Percentiles rank a stretch among this genome's conserved stretches.
Conservation (phyloP, 1,140 invertebrate species). For the Lutraria rhynchaena region DNA sequence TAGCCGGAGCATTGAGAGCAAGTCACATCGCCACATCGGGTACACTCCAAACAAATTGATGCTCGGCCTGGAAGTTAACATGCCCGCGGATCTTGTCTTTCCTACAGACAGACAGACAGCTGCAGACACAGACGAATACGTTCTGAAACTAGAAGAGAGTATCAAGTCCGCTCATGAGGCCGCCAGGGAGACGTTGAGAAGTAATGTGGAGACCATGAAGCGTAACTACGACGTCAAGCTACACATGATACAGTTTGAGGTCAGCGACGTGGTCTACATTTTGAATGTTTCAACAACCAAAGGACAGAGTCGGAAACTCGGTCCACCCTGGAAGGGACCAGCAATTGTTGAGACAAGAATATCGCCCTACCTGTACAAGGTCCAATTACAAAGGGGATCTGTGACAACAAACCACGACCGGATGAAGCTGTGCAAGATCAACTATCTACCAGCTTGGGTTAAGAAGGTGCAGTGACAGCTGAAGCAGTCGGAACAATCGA, state of each 20-base stretch:
- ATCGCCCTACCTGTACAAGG: conserved; percentile 9
- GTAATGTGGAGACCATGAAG: conserved; percentile 1
- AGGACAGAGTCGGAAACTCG: conserved; percentile 34
- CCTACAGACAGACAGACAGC: too few species aligned
- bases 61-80: too few species aligned
- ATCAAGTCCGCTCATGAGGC: conserved; percentile 6
- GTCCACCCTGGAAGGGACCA: too few species aligned
- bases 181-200: not conserved
- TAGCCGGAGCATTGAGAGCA: too few species aligned
- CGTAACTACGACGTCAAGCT: conserved; percentile 19
- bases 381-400: not conserved
- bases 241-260: conserved; percentile 9
- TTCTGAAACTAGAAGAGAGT: not conserved
- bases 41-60: too few species aligned
- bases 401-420: conserved; percentile 21
- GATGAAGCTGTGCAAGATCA: conserved; percentile 3
- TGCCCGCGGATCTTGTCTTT: too few species aligned
- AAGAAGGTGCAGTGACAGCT: not conserved
- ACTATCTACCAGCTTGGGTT: not conserved
- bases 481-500: too few species aligned
- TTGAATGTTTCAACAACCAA: not conserved
- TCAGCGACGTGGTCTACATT: conserved; percentile 6
- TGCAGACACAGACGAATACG: conserved; percentile 9
- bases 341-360: conserved; percentile 1
- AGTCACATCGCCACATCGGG: too few species aligned